Percentiles rank a stretch among this genome's conserved stretches.
These are phyloP conservation scores for Bemisia tabaci DNA, from an alignment of 1,140 invertebrate genomes.

Conservation along the genomic window DNA sequence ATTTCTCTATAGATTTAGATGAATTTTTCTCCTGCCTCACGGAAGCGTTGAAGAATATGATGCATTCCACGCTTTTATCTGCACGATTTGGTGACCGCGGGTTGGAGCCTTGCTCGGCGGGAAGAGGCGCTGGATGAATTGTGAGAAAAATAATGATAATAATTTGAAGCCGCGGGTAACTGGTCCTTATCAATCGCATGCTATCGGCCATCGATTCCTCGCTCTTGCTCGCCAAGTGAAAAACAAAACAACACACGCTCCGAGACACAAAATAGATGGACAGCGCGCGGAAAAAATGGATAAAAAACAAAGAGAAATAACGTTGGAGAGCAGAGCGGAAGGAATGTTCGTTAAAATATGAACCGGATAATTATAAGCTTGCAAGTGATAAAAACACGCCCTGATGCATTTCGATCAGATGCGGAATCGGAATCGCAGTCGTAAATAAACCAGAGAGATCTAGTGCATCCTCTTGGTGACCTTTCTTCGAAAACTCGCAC, in stretches of 20 bases:
- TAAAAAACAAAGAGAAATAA: background rate
- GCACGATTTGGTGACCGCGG: too few species aligned
- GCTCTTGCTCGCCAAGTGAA: background rate
- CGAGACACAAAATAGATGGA: too few species aligned
- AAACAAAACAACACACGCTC: too few species aligned
- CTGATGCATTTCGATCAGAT: background rate
- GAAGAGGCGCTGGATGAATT: background rate
- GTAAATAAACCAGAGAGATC: too few species aligned
- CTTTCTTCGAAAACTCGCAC: too few species aligned
- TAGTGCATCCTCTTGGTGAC: too few species aligned
- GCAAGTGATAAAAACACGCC: background rate
- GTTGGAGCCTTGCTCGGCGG: too few species aligned
- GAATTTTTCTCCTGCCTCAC: too few species aligned
- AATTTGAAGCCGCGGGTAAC: background rate
- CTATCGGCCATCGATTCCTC: background rate
- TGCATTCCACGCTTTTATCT: too few species aligned
- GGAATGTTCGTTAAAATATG: background rate
- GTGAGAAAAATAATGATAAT: background rate
- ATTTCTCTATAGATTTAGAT: too few species aligned
- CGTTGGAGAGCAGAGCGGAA: background rate
- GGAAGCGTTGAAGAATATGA: too few species aligned
- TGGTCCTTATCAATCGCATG: background rate
- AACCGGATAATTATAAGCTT: background rate
- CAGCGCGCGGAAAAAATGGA: background rate
- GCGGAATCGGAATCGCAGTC: too few species aligned